Evolutionary conservation across 2,888 invertebrate genomes (phyloP).

Genomic region (Chymomyza procnemis): DNA sequence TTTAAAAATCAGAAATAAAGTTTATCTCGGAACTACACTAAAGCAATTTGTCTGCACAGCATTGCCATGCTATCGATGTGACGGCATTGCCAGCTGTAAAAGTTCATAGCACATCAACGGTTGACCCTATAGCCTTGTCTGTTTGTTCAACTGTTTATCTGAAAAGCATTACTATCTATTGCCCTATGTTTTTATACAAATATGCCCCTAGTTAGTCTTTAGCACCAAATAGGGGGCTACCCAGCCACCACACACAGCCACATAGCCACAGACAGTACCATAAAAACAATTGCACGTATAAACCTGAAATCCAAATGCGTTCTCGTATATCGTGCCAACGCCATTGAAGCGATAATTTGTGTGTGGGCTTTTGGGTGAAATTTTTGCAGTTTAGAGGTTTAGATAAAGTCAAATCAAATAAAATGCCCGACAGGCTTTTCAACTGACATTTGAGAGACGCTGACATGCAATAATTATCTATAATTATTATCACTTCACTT

Average conservation of each 20-base stretch:
- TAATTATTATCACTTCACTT: neutral
- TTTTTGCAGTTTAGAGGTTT: neutral
- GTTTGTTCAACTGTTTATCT: neutral
- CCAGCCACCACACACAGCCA: too few relatives aligned
- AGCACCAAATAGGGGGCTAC: too few relatives aligned
- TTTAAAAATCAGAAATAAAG: too few relatives aligned
- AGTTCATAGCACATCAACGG: too few relatives aligned
- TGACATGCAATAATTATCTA: slow-evolving; percentile 3
- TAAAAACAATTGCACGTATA: neutral
- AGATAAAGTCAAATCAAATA: neutral
- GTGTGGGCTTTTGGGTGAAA: neutral
- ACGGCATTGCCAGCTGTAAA: too few relatives aligned
- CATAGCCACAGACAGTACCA: too few relatives aligned
- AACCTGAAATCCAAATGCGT: neutral
- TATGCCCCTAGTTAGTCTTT: neutral
- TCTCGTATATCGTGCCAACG: neutral
- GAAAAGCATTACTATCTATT: neutral
- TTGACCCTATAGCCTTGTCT: too few relatives aligned
- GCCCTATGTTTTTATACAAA: too few relatives aligned
- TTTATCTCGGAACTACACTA: too few relatives aligned
- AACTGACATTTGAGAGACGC: neutral
- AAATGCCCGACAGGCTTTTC: neutral
- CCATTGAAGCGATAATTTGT: neutral
- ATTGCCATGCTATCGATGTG: too few relatives aligned
- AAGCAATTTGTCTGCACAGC: too few relatives aligned